These are phyloP conservation scores for Marronus borbonicus DNA, from an alignment of 2,888 invertebrate genomes.

Conservation along the genomic window DNA sequence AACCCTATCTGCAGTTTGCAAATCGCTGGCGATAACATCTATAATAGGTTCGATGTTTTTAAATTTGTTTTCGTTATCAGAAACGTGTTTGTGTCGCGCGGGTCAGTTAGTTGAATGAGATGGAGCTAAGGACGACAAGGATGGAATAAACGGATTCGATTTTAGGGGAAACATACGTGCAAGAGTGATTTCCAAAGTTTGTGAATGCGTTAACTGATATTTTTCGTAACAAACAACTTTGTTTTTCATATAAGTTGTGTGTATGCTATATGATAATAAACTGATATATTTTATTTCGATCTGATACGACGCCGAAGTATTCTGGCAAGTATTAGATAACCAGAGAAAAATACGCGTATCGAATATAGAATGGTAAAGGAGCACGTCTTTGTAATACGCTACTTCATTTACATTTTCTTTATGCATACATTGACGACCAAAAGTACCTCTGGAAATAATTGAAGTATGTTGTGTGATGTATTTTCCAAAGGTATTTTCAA, in stretches of 20 bases:
- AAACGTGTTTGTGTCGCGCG: constrained; percentile 35
- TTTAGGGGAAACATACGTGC: constrained; percentile 6
- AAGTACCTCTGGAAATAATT: too few relatives aligned
- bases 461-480: too few relatives aligned
- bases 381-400: too few relatives aligned
- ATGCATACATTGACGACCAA: too few relatives aligned
- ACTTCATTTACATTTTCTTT: too few relatives aligned
- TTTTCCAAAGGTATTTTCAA: too few relatives aligned
- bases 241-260: constrained; percentile 36
- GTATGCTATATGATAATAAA: constrained; percentile 31
- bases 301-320: constrained; percentile 32
- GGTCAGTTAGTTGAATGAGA: constrained; percentile 20
- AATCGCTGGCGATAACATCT: constrained; percentile 61
- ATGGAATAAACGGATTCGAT: constrained; percentile 23
- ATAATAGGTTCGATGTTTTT: constrained; percentile 64
- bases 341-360: not conserved
- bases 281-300: constrained; percentile 39
- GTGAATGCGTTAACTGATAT: constrained; percentile 42
- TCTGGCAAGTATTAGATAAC: not conserved
- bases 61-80: constrained; percentile 65
- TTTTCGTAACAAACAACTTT: constrained; percentile 39
- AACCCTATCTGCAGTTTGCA: constrained; percentile 49
- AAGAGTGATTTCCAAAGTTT: constrained; percentile 16
- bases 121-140: not conserved
- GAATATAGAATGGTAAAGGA: too few relatives aligned